Base-by-base conservation (phyloP, 2,113 vertebrate species). In the Ictalurus furcatus region DNA sequence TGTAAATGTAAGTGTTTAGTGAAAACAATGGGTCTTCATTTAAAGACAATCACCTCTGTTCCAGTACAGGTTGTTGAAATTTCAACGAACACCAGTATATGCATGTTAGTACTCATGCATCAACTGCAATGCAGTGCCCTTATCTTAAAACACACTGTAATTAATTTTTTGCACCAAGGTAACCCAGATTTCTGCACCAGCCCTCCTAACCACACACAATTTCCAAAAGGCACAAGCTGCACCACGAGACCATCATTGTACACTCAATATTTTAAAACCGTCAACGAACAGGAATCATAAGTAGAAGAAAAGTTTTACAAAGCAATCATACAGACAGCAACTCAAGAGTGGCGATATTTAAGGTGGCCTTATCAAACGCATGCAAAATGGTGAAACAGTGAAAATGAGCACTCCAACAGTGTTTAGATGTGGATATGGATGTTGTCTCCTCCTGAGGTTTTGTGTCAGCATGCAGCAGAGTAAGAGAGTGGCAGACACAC, bases 401-500 rank as follows among this genome's bases (percentile, higher is more conserved):
- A 76, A 61, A 78, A 58, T 76, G 69, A 59, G 58, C 54, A 48
- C 40, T 80, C 30, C 14, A 58, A 37, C 23, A 19, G 52, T 37
- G 48, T 40, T 67, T 56, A 54, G 34, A 13, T 40, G 30, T 79
- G 58, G 40, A 56, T 37, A 69, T 56, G 21, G 30, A 88, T 17
- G 48, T 71, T 58, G 58, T 69, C 52, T 17, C 63, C 28, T 69
- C 48, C 19, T 37, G 23, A 71, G 76, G 61, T n/a, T 69, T 40
- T 54, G 65, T 59, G 17, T 61, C 44, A 73, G 84, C 87, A 90
- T 88, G 90, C 87, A 86, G 25, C 5, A 30, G 59, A 23, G 52
- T 44, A 74, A 34, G 34, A 80, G 25, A 40, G 23, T 67, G 44
- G 58, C 74, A 73, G 40, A 90, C 30, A 90, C 73, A 54, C 44